Percentiles rank a stretch among this genome's conserved stretches.
Evolutionary conservation across 23 tunicate genomes (phyloP).

Genomic region (Trididemnum clinides): DNA sequence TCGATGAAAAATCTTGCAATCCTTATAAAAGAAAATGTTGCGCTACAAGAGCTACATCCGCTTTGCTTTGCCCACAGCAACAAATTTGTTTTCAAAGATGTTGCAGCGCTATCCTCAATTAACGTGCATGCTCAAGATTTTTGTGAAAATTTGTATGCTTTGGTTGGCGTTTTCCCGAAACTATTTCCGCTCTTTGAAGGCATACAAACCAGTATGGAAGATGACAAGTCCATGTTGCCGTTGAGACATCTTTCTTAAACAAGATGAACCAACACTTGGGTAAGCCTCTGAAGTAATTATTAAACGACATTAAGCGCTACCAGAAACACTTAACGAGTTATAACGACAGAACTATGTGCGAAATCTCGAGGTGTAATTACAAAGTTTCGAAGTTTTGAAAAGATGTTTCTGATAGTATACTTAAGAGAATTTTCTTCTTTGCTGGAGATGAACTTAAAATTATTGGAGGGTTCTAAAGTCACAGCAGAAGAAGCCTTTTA

Average conservation of each 20-base stretch:
- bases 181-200: no score
- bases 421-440: background rate
- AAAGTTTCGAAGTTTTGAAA: background rate
- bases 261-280: background rate
- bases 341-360: background rate
- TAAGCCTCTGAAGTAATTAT: background rate
- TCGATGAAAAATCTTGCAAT: background rate
- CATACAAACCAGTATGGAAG: no score
- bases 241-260: conserved; percentile 9
- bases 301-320: background rate
- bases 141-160: no score
- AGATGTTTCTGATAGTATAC: background rate
- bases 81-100: no score
- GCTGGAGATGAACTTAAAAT: background rate
- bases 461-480: background rate
- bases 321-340: background rate
- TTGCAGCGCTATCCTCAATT: no score
- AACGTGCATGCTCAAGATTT: no score
- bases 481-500: background rate
- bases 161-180: no score
- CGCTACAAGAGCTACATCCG: background rate
- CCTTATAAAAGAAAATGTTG: background rate
- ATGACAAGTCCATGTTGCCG: background rate
- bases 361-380: background rate
- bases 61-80: background rate